Evolutionary conservation across 2,888 invertebrate species (phyloP), one percentile per base, ranked within the genome.

Genomic region (Cryptophagus acutangulus): DNA sequence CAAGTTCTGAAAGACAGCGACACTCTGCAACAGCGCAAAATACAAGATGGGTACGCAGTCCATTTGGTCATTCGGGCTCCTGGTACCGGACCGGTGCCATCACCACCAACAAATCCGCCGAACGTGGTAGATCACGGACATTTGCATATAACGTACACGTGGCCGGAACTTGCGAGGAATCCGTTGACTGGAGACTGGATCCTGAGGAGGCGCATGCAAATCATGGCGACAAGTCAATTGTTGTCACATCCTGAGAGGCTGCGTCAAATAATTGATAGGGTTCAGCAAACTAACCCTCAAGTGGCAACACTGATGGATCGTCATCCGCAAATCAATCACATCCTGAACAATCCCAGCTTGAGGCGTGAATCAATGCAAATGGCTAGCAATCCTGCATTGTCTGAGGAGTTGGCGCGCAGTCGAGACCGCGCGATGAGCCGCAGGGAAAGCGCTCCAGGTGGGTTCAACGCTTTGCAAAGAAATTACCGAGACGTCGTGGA

Each of bases 1-100:
- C 97, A 97, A 78, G 96, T 97, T 49, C 83, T 97, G 82, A 97
- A 96, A 71, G 96, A 97, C 74, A 80, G 78, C 49, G 97, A 97
- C 65, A 84, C 84, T 36, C 71, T 97, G 40, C 76, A 78, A 54
- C 83, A 84, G 60, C 92, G 93, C 70, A 87, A 89, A 66, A 87
- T 97, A 58, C 91, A 90, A 69, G 93, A 96, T 77, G 96, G 95
- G 33, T 76, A 94, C 62, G 92, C 94, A 38, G 87, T 97, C 45
- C 97, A 99, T 72, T 77, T 97, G 58, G 96, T 96, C 38, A 85
- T 96, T 51, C 89, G 90, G 70, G 77, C 84, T 40, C 82, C 81
- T n/a, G 78, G 83, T 8, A 73, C 81, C 45, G 75, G 74, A 51
- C 76, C 75, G 18, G 61, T 60, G 29, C 41, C 59, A n/a, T 58